Evolutionary conservation across 2,113 vertebrate genomes (phyloP), one percentile per base, ranked within the genome.

Genomic region (Eulemur macaco): DNA sequence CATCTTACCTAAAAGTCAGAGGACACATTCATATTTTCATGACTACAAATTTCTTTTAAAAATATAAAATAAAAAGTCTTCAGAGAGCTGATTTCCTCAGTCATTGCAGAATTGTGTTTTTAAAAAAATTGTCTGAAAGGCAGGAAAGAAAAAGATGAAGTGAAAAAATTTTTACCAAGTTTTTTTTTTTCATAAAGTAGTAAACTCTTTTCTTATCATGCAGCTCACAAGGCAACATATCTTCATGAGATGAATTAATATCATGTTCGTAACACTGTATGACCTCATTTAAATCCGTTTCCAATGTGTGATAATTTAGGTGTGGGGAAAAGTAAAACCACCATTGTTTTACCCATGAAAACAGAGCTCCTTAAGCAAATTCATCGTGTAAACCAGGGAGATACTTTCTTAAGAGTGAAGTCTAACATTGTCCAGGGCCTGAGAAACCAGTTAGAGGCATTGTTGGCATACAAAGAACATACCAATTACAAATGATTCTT

Each of bases 401-500:
- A 89, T 25, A 71, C 81, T 96, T 94, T 87, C 92, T 77, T 64
- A 45, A 76, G 86, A 81, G 47, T 68, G 63, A 91, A 39, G 42
- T 14, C 83, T 93, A 39, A 95, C 69, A 74, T 89, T 89, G 95
- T 96, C 77, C 39, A 71, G 74, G 58, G 91, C 63, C 95, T 96
- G 88, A 92, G 96, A 97, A 97, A 89, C 82, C 64, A 93, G 93
- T 54, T 76, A 80, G 83, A 74, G 76, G 78, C 77, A 85, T 94
- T 93, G 82, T 78, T 86, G 89, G 68, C 95, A 73, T 50, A 52
- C 68, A 84, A 86, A 94, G 91, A 88, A 45, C 89, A 92, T 86
- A 78, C 68, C 95, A 96, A 86, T 93, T 95, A 96, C 93, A 93
- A 78, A 82, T 50, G 86, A 96, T 96, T 91, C 93, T 97, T 95